A percentile compares a stretch with the other conserved stretches of the same genome.
These are phyloP conservation scores for Argyresthia albistria DNA, from an alignment of 2,888 invertebrate genomes.

Conservation along the genomic window DNA sequence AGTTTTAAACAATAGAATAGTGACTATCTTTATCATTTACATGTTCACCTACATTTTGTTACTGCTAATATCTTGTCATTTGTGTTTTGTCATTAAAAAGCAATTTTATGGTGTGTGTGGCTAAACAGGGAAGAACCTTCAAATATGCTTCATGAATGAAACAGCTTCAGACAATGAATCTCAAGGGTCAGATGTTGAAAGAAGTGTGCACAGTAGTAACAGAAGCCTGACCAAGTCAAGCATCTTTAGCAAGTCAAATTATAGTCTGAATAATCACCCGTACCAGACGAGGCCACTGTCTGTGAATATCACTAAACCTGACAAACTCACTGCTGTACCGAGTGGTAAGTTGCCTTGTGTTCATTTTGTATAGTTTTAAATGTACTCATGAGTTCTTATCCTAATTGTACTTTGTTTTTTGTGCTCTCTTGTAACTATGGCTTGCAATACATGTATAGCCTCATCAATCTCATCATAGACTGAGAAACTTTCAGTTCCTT, in stretches of 20 bases:
- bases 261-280: conserved; percentile 45
- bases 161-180: conserved; percentile 89
- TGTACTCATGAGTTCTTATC: too few relatives aligned
- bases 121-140: conserved; percentile 87
- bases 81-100: conserved; percentile 5
- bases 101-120: conserved; percentile 28
- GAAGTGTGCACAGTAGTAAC: conserved; percentile 36
- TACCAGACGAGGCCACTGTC: conserved; percentile 64
- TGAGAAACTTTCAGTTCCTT: too few relatives aligned
- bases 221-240: conserved; percentile 54
- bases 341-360: conserved; percentile 45
- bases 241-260: conserved; percentile 54
- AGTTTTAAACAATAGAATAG: not conserved
- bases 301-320: conserved; percentile 58
- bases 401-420: too few relatives aligned
- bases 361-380: not conserved
- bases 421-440: too few relatives aligned
- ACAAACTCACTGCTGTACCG: conserved; percentile 51
- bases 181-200: conserved; percentile 81
- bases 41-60: not conserved
- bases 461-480: too few relatives aligned
- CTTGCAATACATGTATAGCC: too few relatives aligned
- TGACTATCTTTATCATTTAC: not conserved
- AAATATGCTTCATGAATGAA: conserved; percentile 97
- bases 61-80: conserved; percentile 1